A percentile compares a stretch with the other conserved stretches of the same genome.
phyloP scores from a whole-genome alignment of 2,888 invertebrate genomes.

The Rhyacophila evoluta region DNA sequence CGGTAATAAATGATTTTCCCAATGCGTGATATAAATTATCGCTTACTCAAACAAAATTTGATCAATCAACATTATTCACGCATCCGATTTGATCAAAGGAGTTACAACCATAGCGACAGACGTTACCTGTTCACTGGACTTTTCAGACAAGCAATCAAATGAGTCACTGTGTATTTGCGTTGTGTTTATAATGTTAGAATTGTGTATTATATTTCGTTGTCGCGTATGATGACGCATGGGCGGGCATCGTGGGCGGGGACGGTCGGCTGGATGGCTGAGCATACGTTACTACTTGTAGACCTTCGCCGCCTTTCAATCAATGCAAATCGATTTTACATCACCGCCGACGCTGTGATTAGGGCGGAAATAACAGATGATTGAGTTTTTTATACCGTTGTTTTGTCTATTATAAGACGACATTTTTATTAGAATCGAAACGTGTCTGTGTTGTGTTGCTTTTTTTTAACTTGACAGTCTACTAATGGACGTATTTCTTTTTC shows the following conservation, averaged over 20 bases:
- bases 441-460: not conserved
- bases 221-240: not conserved
- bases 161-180: not conserved
- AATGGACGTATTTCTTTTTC: too few relatives aligned
- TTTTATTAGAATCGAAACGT: not conserved
- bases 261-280: not conserved
- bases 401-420: not conserved
- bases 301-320: not conserved
- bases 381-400: not conserved
- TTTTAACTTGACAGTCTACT: not conserved
- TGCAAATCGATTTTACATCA: slow-evolving; percentile 12
- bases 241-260: not conserved
- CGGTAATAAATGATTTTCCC: too few relatives aligned
- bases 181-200: not conserved
- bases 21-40: not conserved
- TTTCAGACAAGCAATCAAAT: not conserved
- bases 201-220: not conserved
- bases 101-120: not conserved
- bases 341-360: not conserved
- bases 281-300: not conserved
- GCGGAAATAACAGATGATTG: not conserved
- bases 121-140: not conserved
- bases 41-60: not conserved
- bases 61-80: not conserved
- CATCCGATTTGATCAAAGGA: not conserved